Base-by-base conservation (phyloP, 2,113 vertebrate genomes). In the Chloebia gouldiae region DNA sequence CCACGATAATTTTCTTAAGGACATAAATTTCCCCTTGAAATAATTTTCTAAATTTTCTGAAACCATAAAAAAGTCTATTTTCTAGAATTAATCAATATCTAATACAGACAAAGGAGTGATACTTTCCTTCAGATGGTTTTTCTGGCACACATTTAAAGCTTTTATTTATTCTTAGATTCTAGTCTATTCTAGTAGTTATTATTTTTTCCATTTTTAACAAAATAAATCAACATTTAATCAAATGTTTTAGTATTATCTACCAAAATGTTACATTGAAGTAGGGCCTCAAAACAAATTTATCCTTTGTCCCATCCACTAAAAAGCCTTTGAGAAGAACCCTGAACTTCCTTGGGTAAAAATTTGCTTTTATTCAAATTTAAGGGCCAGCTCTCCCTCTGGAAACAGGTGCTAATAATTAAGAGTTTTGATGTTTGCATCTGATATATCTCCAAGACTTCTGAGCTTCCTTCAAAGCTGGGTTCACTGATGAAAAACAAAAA, bases 131-230 rank as follows among this genome's bases (percentile, higher is more conserved):
- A 51, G 13, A 4, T 31, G 3, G 56, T 20, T 87, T 22, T 66
- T 50, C 30, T 47, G 24, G 11, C 20, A 69, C 0, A 1, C 0
- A 44, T n/a, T 51, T 51, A 35, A 77, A 37, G 7, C 1, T 13
- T 56, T 81, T 39, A 27, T 25, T 40, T 19, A 53, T 7, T 37
- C 31, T 71, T 68, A 44, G 10, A 49, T 33, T 57, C 51, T 61
- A 66, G 8, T 22, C 31, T 53, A 16, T 30, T 44, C 16, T 73
- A 69, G 57, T 15, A 24, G 21, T 7, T 51, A 4, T 10, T 15
- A 4, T 33, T 73, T 50, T 54, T 42, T 9, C 3, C 3, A 42
- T 83, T 59, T 75, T 87, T 33, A 30, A 51, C 4, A 57, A 47
- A 56, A 35, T 9, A 51, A 44, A 21, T 18, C 13, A 64, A 23